These are phyloP conservation scores for Neoascia interrupta DNA, from an alignment of 2,888 invertebrate genomes.

Conservation along the genomic window DNA sequence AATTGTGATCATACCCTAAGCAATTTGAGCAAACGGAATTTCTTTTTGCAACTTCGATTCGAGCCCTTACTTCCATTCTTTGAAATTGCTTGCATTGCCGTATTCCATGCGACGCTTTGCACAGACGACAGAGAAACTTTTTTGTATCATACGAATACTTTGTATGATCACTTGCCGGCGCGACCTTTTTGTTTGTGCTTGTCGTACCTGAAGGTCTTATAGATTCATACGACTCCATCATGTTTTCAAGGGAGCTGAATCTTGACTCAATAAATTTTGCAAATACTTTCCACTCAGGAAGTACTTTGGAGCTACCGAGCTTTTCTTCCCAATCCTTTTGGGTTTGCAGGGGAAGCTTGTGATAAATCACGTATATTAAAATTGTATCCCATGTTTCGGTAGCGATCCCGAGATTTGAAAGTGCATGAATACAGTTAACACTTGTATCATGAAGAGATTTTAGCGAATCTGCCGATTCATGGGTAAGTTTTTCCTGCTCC, in stretches of 20 bases:
- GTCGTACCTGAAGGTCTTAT: no score
- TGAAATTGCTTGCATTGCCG: no score
- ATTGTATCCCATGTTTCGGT: conserved; percentile 1
- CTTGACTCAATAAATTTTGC: background rate
- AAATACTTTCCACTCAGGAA: background rate
- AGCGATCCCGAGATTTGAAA: background rate
- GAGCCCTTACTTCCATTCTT: no score
- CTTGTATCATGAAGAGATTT: conserved; percentile 15
- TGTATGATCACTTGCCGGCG: no score
- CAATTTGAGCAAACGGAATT: no score
- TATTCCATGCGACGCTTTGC: no score
- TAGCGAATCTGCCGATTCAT: background rate
- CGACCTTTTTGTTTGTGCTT: no score
- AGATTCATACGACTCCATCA: no score
- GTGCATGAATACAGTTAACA: conserved; percentile 7
- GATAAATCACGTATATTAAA: conserved; percentile 2
- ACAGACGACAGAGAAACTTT: no score
- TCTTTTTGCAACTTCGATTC: no score
- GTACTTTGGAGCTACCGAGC: background rate
- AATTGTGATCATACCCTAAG: no score
- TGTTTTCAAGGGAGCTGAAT: background rate
- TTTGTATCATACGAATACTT: no score
- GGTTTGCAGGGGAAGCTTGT: background rate
- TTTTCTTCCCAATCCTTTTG: background rate
- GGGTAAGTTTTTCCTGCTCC: background rate